phyloP scores from a whole-genome alignment of 2,113 vertebrate species.

The Alectura lathami region DNA sequence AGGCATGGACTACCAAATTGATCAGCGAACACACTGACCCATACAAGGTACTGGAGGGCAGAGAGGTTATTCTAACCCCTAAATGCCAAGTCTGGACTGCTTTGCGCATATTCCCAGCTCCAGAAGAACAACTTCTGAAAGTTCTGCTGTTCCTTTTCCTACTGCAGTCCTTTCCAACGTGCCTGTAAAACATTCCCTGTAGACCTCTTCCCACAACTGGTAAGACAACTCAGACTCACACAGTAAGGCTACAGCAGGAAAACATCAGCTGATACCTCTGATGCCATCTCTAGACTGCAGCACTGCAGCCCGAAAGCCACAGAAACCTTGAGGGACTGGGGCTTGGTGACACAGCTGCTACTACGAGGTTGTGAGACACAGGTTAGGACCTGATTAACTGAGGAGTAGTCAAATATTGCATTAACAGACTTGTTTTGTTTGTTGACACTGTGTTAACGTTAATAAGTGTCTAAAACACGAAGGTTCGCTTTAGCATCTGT shows the following conservation, averaged over 20 bases:
- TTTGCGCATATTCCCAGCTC: not conserved
- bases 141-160: not conserved
- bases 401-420: not conserved
- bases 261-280: not conserved
- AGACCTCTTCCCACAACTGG: not conserved
- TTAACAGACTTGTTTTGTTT: not conserved
- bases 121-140: not conserved
- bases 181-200: not conserved
- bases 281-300: not conserved
- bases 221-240: not conserved
- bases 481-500: not conserved
- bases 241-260: not conserved
- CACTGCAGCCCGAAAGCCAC: not conserved
- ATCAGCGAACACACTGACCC: not conserved
- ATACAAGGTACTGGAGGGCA: not conserved
- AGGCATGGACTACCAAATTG: not conserved
- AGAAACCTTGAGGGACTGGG: not conserved
- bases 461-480: not conserved
- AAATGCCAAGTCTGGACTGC: not conserved
- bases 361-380: not conserved
- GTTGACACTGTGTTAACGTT: not conserved
- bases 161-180: accelerated
- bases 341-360: not conserved
- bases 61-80: not conserved
- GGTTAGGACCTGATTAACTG: not conserved